Percentiles rank a stretch among this genome's conserved stretches.
phyloP scores from a whole-genome alignment of 2,797 vertebrate species.

The Crenichthys baileyi region DNA sequence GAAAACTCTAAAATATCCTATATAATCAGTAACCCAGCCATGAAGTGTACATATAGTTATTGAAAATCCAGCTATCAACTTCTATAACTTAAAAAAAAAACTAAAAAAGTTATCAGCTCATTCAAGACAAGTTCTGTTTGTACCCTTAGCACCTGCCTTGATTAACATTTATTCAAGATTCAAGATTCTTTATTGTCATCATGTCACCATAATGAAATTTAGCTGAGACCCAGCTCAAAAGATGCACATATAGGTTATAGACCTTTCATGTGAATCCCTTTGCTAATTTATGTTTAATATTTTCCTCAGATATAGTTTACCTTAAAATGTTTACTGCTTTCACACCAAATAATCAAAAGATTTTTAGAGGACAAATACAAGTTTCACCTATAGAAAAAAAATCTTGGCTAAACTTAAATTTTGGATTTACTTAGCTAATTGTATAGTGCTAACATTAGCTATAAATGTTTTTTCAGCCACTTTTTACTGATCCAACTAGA shows the following conservation, averaged over 20 bases:
- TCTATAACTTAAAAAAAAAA: background rate
- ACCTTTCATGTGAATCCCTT: background rate
- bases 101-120: background rate
- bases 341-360: background rate
- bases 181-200: no score
- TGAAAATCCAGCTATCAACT: background rate
- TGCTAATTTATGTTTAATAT: no score
- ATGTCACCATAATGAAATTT: no score
- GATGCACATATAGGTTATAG: no score
- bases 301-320: background rate
- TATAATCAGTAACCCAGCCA: background rate
- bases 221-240: no score
- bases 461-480: conserved; percentile 2
- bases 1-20: background rate
- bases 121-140: background rate
- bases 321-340: background rate
- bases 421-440: background rate
- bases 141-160: background rate
- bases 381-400: background rate
- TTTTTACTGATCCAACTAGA: conserved; percentile 26
- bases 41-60: background rate
- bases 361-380: background rate
- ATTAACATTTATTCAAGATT: background rate
- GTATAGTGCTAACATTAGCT: background rate
- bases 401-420: background rate